A percentile compares a stretch with the other conserved stretches of the same genome.
These are phyloP conservation scores for Oostethus manadensis DNA, from an alignment of 2,113 vertebrate genomes.

Conservation along the genomic window DNA sequence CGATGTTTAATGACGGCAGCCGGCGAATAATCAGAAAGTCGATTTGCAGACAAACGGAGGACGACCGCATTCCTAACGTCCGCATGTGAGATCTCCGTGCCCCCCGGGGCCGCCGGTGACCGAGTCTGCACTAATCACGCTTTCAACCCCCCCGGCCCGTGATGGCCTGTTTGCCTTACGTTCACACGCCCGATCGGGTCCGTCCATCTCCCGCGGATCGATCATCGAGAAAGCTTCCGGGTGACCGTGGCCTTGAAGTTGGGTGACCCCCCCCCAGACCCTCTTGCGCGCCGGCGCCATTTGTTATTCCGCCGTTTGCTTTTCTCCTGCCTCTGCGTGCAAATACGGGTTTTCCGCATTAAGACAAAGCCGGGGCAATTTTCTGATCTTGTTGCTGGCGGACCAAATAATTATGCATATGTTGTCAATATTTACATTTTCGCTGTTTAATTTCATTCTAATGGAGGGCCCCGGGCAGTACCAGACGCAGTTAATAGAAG, in stretches of 20 bases:
- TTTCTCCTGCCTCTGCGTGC: neutral
- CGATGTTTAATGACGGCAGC: conserved; percentile 78
- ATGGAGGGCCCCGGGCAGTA: conserved; percentile 61
- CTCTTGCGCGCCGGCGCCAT: conserved; percentile 13
- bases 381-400: conserved; percentile 55
- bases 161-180: conserved; percentile 70
- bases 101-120: conserved; percentile 50
- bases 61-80: conserved; percentile 76
- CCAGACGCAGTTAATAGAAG: conserved; percentile 55
- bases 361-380: conserved; percentile 46
- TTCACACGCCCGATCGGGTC: conserved; percentile 71
- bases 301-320: neutral
- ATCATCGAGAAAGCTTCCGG: conserved; percentile 66
- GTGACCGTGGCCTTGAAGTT: conserved; percentile 22
- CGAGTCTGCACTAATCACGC: conserved; percentile 64
- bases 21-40: conserved; percentile 79
- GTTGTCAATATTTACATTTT: conserved; percentile 72
- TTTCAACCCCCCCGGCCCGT: conserved; percentile 69
- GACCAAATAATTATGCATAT: conserved; percentile 65
- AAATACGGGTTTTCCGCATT: conserved; percentile 10
- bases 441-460: conserved; percentile 71
- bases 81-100: conserved; percentile 64
- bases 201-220: conserved; percentile 75
- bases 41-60: conserved; percentile 68
- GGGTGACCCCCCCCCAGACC: conserved; percentile 55